Conservation (phyloP, 2,797 vertebrate genomes). For the Lycodopsis pacificus region DNA sequence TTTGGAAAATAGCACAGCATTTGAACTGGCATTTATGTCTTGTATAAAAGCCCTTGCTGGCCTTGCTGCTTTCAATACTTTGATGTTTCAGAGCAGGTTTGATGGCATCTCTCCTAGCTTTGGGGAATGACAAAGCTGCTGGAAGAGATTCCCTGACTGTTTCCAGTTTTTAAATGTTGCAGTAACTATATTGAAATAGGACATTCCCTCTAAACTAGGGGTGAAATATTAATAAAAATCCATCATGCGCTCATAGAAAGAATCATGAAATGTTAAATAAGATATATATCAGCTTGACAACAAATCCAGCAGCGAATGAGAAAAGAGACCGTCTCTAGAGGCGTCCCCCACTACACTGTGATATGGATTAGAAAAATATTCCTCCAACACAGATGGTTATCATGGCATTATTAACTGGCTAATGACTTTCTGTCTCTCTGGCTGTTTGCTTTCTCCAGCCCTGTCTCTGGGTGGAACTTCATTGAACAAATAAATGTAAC, state of each 20-base stretch:
- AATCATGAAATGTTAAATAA: constrained; percentile 60
- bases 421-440: constrained; percentile 61
- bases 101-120: not conserved
- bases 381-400: constrained; percentile 56
- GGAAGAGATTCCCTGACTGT: constrained; percentile 13
- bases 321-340: constrained; percentile 34
- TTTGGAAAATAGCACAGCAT: constrained; percentile 18
- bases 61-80: not conserved
- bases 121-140: not conserved
- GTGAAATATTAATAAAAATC: constrained; percentile 25
- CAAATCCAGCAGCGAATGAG: constrained; percentile 39
- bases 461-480: constrained; percentile 59
- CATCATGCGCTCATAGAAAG: constrained; percentile 25
- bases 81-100: constrained; percentile 5
- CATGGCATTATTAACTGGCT: constrained; percentile 56
- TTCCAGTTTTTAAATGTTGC: constrained; percentile 16
- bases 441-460: constrained; percentile 46
- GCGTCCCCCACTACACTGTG: constrained; percentile 22
- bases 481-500: constrained; percentile 74
- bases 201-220: constrained; percentile 11
- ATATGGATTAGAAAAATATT: constrained; percentile 54
- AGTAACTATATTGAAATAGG: constrained; percentile 16
- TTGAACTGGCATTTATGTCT: constrained; percentile 22
- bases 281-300: constrained; percentile 48
- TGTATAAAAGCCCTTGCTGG: constrained; percentile 1